Percentiles rank a stretch among this genome's conserved stretches.
Evolutionary conservation across 2,113 vertebrate species (phyloP).

Genomic region (Astur gentilis): DNA sequence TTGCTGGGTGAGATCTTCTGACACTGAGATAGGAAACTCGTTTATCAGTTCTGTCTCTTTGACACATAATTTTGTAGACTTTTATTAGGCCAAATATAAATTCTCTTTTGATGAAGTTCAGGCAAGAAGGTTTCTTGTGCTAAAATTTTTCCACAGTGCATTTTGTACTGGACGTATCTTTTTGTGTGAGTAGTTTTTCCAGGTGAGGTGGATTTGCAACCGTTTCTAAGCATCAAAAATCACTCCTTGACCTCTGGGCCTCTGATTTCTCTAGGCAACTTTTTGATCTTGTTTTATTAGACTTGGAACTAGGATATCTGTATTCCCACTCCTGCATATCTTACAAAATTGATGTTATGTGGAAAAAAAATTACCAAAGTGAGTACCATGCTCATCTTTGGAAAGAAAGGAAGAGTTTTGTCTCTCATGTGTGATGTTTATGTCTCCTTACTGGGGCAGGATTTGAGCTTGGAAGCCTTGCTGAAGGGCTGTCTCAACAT

Average conservation of each 20-base stretch:
- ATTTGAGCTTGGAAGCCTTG: background rate
- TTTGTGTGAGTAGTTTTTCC: background rate
- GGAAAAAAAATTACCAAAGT: background rate
- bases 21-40: background rate
- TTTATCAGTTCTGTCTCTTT: background rate
- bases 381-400: background rate
- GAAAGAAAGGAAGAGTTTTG: background rate
- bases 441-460: background rate
- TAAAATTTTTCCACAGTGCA: background rate
- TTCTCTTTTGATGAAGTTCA: background rate
- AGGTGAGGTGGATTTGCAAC: background rate
- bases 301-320: background rate
- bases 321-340: background rate
- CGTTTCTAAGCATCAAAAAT: background rate
- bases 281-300: background rate
- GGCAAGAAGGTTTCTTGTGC: background rate
- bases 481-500: background rate
- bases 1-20: background rate
- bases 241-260: background rate
- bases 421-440: background rate
- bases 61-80: background rate
- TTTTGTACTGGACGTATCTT: background rate
- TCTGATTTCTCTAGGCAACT: background rate
- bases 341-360: background rate
- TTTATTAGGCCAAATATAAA: background rate